Evolutionary conservation across 2,888 invertebrate genomes (phyloP).

Genomic region (Leucozona laternaria): DNA sequence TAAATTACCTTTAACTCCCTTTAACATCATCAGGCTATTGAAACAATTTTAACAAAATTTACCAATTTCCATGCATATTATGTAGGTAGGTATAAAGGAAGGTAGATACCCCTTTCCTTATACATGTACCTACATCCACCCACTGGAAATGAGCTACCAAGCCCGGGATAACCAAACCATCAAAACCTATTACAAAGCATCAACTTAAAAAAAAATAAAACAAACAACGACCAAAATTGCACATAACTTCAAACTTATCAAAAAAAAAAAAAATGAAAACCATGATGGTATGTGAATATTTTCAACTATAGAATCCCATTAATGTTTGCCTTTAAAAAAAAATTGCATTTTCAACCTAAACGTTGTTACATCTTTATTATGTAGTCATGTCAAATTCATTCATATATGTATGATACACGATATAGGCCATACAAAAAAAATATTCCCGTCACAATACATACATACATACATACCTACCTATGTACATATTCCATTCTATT

Average conservation of each 20-base stretch:
- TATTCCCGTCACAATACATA: not conserved
- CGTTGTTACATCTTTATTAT: constrained; percentile 45
- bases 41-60: constrained; percentile 1
- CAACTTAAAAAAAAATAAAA: constrained; percentile 19
- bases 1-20: not conserved
- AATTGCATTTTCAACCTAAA: constrained; percentile 39
- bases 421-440: constrained; percentile 31
- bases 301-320: constrained; percentile 34
- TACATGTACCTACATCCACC: not conserved
- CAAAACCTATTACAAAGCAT: constrained; percentile 12
- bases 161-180: constrained; percentile 15
- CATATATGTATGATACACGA: not conserved
- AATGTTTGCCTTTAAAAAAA: constrained; percentile 35
- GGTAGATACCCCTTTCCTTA: not conserved
- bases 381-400: constrained; percentile 35
- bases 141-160: constrained; percentile 26
- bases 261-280: not conserved
- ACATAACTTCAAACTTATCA: constrained; percentile 15
- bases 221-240: not conserved
- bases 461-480: not conserved
- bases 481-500: constrained; percentile 40
- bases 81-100: too few relatives aligned
- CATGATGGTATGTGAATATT: not conserved
- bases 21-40: not conserved
- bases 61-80: constrained; percentile 5